Conservation (phyloP, 2,888 invertebrate genomes). For the Hanleya hanleyi region DNA sequence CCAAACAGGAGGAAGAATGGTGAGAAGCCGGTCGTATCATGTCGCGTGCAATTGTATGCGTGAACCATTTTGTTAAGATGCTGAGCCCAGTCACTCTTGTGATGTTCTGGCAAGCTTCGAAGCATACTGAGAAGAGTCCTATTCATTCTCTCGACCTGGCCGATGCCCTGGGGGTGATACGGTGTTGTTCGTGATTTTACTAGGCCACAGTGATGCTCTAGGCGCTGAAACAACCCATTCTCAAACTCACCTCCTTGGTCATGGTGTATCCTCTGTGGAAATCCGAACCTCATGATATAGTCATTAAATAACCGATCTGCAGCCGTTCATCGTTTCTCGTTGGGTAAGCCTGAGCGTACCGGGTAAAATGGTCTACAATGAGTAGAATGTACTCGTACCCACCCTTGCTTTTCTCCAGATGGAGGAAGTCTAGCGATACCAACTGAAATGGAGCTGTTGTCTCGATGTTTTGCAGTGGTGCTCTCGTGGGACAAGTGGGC, state of each 20-base stretch:
- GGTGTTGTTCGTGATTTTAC: constrained; percentile 21
- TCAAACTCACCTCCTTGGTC: constrained; percentile 23
- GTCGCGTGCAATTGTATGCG: constrained; percentile 24
- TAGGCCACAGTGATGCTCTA: constrained; percentile 3
- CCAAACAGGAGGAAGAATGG: constrained; percentile 26
- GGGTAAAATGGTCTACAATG: constrained; percentile 19
- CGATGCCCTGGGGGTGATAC: constrained; percentile 25
- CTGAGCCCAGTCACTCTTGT: constrained; percentile 21
- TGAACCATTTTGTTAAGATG: constrained; percentile 22
- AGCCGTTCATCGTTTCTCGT: constrained; percentile 26
- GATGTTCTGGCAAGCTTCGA: constrained; percentile 2
- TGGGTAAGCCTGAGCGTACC: constrained; percentile 22
- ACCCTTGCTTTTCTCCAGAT: constrained; percentile 17
- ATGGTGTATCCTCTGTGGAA: constrained; percentile 15
- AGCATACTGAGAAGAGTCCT: constrained; percentile 19
- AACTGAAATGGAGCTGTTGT: constrained; percentile 17
- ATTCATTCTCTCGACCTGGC: constrained; percentile 26
- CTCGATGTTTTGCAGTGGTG: constrained; percentile 5
- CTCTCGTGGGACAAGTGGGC: not conserved
- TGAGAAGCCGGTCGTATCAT: constrained; percentile 18
- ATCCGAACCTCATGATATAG: constrained; percentile 18
- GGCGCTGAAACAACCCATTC: constrained; percentile 6
- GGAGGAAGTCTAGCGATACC: constrained; percentile 15
- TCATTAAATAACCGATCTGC: constrained; percentile 19
- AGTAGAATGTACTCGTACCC: constrained; percentile 18